These are phyloP conservation scores for Incurvaria masculella DNA, from an alignment of 2,888 invertebrate species.

Conservation along the genomic window DNA sequence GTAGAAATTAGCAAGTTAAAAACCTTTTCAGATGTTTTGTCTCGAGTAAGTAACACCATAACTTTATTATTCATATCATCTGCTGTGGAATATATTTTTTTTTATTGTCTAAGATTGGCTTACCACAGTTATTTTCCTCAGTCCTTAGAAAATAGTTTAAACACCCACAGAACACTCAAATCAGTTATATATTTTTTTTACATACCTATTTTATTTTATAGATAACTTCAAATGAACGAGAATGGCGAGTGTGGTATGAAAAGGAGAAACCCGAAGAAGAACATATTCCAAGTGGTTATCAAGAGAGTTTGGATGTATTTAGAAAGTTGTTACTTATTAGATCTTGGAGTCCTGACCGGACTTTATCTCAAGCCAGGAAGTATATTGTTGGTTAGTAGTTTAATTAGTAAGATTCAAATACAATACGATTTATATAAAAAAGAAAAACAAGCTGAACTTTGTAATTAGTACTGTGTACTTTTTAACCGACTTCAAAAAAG, in stretches of 20 bases:
- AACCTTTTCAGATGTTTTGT: conserved; percentile 74
- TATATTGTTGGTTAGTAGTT: conserved; percentile 72
- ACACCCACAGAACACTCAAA: too few species aligned
- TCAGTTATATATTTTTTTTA: too few species aligned
- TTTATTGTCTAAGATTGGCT: too few species aligned
- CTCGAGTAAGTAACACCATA: conserved; percentile 55
- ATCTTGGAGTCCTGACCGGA: conserved; percentile 95
- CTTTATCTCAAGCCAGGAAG: conserved; percentile 87
- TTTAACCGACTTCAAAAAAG: too few species aligned
- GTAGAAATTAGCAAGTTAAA: conserved; percentile 88
- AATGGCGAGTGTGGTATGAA: conserved; percentile 90
- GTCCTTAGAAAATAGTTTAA: too few species aligned
- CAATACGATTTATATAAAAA: too few species aligned
- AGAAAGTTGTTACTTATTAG: conserved; percentile 83
- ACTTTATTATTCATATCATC: conserved; percentile 1
- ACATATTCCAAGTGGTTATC: conserved; percentile 86
- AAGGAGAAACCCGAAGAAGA: conserved; percentile 91
- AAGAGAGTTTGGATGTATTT: conserved; percentile 82
- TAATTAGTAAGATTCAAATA: conserved; percentile 11
- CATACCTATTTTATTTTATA: too few species aligned
- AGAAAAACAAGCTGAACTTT: too few species aligned
- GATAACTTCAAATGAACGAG: conserved; percentile 83
- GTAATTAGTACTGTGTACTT: too few species aligned
- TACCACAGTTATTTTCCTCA: too few species aligned
- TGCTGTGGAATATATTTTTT: too few species aligned